phyloP scores from a whole-genome alignment of 2,113 vertebrate species.

The Pantherophis guttatus region DNA sequence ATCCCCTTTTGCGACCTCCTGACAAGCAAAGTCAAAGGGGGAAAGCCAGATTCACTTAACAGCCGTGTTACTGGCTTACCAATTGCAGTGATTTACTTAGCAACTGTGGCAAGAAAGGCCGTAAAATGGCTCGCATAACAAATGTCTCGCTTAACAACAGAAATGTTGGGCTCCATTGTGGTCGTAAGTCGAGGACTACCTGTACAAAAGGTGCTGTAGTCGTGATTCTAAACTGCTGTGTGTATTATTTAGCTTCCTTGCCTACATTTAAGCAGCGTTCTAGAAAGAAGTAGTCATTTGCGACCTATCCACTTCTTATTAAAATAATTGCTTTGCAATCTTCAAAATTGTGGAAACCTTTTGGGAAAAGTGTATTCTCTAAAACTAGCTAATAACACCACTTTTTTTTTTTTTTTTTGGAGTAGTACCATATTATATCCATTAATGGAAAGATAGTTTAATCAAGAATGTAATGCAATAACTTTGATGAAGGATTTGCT shows the following conservation, averaged over 20 bases:
- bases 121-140: too few species aligned
- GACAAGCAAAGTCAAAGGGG: too few species aligned
- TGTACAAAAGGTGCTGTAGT: neutral
- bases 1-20: neutral
- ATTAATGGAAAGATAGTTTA: too few species aligned
- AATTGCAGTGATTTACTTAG: neutral
- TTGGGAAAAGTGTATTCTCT: too few species aligned
- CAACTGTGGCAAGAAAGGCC: neutral
- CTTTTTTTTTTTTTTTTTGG: too few species aligned
- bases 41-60: neutral
- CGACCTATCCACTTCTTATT: neutral
- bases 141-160: neutral
- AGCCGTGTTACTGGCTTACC: neutral
- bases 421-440: too few species aligned
- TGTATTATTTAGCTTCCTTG: neutral
- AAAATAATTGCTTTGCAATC: neutral
- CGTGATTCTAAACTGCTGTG: neutral
- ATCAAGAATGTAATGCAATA: too few species aligned
- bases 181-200: neutral
- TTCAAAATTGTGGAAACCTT: too few species aligned
- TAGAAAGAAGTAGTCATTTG: neutral
- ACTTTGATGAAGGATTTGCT: too few species aligned
- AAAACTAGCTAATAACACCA: too few species aligned
- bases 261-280: neutral
- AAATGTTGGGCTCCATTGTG: neutral